Base-by-base conservation (phyloP, 1,140 invertebrate genomes). In the Harpegnathos saltator region DNA sequence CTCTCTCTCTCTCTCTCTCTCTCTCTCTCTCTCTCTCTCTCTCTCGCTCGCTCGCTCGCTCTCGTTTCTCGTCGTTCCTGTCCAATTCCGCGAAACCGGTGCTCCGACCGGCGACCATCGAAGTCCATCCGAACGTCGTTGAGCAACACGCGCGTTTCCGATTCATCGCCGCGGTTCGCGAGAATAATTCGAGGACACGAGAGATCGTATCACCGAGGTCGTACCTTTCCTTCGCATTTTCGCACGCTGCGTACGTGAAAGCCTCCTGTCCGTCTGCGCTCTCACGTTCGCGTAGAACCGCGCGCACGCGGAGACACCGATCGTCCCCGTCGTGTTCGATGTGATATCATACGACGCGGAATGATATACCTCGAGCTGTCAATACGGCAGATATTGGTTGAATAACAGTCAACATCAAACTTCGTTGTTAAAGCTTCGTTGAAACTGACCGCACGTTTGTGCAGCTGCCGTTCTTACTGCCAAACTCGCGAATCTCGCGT, bases 71-170 rank as follows among this genome's bases (percentile, higher is more conserved):
- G 74, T 77, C 71, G 24, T 88, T 72, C 61, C 72, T 48, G 48
- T 74, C 38, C 33, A 61, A 78, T 88, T 87, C 72, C 72, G 11
- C 19, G 71, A 77, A 87, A 48, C 22, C n/a, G 22, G 50, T 56
- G 56, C 33, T n/a, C 24, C 24, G 26, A 33, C 5, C 22, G 52
- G 15, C 33, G 59, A 81, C 73, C 48, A 63, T 73, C 50, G 12
- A 24, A 33, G 29, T 38, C 54, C n/a, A n/a, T 44, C 14, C 26
- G 26, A 5, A 52, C 24, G 26, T 24, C 24, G 9, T 48, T 44
- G 15, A 75, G 33, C 33, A 19, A 24, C 33, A 12, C 24, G 56
- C 44, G 24, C 72, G 50, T 73, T 58, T 69, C 4, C 29, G 56
- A 75, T 77, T 33, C 22, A 26, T 48, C 38, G 59, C 24, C 33